Evolutionary conservation across 1,140 invertebrate species (phyloP).

Genomic region (Drosophila santomea): DNA sequence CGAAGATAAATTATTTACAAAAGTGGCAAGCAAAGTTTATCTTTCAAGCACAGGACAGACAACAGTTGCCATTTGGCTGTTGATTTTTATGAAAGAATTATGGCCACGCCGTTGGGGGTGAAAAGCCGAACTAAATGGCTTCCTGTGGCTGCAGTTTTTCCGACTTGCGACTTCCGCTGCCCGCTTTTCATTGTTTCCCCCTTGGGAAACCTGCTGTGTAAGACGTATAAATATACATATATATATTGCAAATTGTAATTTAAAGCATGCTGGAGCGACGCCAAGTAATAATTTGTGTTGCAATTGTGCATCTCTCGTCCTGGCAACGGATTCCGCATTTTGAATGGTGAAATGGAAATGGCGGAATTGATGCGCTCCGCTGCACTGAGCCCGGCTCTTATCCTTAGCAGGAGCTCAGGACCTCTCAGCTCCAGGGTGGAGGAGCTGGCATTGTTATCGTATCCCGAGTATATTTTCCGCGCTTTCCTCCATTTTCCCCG

Average conservation of each 20-base stretch:
- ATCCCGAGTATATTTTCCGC: conserved; percentile 30
- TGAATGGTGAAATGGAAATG: conserved; percentile 58
- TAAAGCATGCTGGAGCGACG: conserved; percentile 73
- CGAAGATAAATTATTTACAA: conserved; percentile 40
- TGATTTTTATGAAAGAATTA: conserved; percentile 59
- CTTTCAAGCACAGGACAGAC: conserved; percentile 38
- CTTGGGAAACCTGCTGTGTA: conserved; percentile 22
- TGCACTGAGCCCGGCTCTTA: conserved; percentile 46
- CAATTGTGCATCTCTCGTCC: conserved; percentile 57
- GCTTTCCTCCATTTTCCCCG: conserved; percentile 2
- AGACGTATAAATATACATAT: conserved; percentile 49
- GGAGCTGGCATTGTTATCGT: conserved; percentile 63
- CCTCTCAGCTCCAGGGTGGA: conserved; percentile 12
- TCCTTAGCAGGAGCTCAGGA: conserved; percentile 1
- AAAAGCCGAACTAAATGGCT: conserved; percentile 59
- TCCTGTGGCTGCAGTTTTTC: conserved; percentile 55
- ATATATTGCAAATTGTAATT: conserved; percentile 76
- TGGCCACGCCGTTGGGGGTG: conserved; percentile 17
- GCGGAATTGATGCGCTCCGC: conserved; percentile 74
- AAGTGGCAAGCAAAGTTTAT: conserved; percentile 53
- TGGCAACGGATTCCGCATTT: conserved; percentile 63
- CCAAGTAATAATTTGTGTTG: conserved; percentile 80
- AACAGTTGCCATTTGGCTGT: conserved; percentile 57
- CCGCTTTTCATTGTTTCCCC: neutral
- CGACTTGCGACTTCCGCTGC: neutral